Evolutionary conservation across 64 coral and sea anemone genomes (phyloP).

Genomic region (Dendronephthya gigantea): DNA sequence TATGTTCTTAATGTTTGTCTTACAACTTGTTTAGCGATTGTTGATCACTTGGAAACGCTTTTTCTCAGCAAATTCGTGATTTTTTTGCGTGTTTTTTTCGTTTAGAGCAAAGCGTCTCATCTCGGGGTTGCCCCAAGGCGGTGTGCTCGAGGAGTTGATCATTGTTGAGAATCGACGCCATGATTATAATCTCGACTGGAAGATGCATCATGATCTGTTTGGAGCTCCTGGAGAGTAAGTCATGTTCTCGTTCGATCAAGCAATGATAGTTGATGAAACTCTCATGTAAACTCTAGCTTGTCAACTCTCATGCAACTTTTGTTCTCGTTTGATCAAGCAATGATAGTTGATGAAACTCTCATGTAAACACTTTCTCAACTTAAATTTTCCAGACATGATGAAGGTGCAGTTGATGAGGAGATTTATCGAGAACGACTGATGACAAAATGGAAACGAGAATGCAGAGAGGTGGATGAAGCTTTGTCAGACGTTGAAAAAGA

Average conservation of each 20-base stretch:
- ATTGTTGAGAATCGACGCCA: not conserved
- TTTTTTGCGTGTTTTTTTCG: too few relatives aligned
- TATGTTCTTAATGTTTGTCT: too few relatives aligned
- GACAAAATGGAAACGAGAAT: slow-evolving; percentile 9
- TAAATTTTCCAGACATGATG: not conserved
- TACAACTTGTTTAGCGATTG: too few relatives aligned
- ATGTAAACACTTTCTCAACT: too few relatives aligned
- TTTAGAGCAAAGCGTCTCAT: not conserved
- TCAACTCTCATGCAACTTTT: too few relatives aligned
- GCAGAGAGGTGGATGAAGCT: not conserved
- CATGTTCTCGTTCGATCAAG: too few relatives aligned
- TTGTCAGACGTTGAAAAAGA: not conserved
- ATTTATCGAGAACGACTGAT: not conserved
- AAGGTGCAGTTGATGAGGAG: not conserved
- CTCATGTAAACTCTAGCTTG: too few relatives aligned
- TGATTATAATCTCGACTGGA: not conserved
- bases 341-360: too few relatives aligned
- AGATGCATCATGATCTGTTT: not conserved
- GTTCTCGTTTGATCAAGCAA: too few relatives aligned
- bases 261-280: too few relatives aligned
- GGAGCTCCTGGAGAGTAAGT: not conserved
- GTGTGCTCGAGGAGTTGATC: not conserved
- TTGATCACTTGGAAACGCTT: too few relatives aligned
- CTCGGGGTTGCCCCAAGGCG: not conserved
- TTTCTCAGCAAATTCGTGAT: too few relatives aligned